Percentiles rank a stretch among this genome's conserved stretches.
phyloP scores from a whole-genome alignment of 2,113 vertebrate species.

The Oncorhynchus kisutch region DNA sequence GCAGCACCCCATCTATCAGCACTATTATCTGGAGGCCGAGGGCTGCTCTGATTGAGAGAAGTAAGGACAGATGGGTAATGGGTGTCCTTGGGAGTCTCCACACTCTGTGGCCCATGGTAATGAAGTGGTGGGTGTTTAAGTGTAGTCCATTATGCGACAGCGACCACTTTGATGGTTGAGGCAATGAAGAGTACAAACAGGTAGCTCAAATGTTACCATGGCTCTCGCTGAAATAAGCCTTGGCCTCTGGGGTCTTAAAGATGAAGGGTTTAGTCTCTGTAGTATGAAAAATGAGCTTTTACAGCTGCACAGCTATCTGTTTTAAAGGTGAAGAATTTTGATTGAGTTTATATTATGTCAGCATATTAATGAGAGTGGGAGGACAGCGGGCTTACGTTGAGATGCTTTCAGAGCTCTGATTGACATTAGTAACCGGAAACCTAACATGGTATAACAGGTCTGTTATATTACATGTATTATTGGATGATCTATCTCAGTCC shows the following conservation, averaged over 20 bases:
- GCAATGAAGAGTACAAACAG: constrained; percentile 31
- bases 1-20: neutral
- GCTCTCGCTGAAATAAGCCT: neutral
- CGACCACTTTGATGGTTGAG: constrained; percentile 43
- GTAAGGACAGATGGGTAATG: constrained; percentile 24
- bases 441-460: too few species aligned
- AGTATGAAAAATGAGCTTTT: neutral
- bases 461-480: too few species aligned
- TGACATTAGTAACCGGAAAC: too few species aligned
- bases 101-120: constrained; percentile 47
- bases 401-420: too few species aligned
- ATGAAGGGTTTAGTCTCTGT: constrained; percentile 12
- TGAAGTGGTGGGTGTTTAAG: constrained; percentile 46
- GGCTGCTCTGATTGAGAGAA: neutral
- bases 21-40: neutral
- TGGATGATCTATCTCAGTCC: too few species aligned
- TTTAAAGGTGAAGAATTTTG: neutral
- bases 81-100: constrained; percentile 38
- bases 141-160: constrained; percentile 45
- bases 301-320: neutral
- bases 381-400: too few species aligned
- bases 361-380: too few species aligned
- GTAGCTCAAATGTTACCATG: constrained; percentile 20
- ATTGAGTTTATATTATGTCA: too few species aligned
- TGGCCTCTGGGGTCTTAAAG: too few species aligned